Evolutionary conservation across 2,113 vertebrate species (phyloP).

Genomic region (Pterocles orientalis): DNA sequence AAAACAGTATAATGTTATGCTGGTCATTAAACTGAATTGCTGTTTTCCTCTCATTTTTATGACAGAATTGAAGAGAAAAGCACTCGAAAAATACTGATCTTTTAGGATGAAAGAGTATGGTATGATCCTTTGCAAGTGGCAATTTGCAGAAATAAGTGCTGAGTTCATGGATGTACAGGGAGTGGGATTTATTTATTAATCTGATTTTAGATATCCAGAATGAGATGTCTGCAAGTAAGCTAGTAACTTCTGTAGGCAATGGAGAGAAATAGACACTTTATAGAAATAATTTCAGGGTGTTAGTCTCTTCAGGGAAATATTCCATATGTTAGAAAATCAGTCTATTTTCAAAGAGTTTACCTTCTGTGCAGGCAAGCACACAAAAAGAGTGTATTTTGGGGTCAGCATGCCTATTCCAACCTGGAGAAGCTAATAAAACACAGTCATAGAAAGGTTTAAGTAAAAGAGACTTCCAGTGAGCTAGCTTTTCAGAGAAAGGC

Average conservation of each 20-base stretch:
- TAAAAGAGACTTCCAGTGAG: background rate
- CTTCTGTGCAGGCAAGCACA: background rate
- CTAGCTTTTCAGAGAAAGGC: background rate
- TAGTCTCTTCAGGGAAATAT: background rate
- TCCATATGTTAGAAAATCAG: background rate
- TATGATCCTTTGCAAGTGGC: background rate
- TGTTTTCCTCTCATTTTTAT: conserved; percentile 35
- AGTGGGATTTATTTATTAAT: background rate
- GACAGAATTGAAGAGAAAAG: conserved; percentile 13
- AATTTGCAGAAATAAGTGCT: conserved; percentile 18
- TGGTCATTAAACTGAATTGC: conserved; percentile 38
- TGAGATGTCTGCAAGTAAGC: background rate
- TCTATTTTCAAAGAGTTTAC: background rate
- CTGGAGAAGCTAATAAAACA: background rate
- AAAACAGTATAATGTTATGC: conserved; percentile 2
- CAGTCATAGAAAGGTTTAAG: background rate
- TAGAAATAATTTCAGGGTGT: background rate
- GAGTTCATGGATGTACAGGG: background rate
- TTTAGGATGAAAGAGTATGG: background rate
- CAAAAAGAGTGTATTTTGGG: background rate
- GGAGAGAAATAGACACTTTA: background rate
- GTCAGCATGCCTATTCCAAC: background rate
- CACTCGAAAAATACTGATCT: conserved; percentile 18
- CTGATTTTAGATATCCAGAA: background rate
- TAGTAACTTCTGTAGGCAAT: background rate